A percentile compares a stretch with the other conserved stretches of the same genome.
Conservation (phyloP, 2,797 vertebrate genomes). For the Mergus octosetaceus region DNA sequence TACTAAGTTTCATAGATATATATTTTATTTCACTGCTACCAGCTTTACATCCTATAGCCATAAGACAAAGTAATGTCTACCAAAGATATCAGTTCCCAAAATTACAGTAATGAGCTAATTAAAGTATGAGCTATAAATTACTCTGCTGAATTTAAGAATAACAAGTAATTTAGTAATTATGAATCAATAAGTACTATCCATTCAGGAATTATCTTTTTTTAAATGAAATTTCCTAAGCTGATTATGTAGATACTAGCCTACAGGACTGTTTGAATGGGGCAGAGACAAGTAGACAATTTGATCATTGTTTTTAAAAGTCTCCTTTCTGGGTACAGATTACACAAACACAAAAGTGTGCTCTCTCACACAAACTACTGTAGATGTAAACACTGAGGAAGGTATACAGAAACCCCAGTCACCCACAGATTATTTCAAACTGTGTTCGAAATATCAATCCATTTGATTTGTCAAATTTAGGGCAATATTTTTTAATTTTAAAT, state of each 20-base stretch:
- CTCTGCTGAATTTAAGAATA: background rate
- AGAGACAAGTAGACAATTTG: background rate
- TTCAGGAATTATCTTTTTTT: background rate
- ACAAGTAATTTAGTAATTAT: background rate
- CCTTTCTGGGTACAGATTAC: background rate
- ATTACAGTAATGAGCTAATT: background rate
- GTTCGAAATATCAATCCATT: background rate
- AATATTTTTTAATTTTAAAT: background rate
- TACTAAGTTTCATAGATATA: too few relatives aligned
- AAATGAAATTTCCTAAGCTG: background rate
- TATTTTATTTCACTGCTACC: background rate
- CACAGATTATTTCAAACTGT: background rate
- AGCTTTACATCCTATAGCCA: background rate
- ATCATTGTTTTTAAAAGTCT: background rate
- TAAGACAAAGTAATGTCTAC: background rate
- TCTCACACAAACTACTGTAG: background rate
- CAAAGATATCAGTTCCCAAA: background rate
- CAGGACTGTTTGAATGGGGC: background rate
- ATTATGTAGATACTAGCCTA: background rate
- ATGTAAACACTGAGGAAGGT: background rate
- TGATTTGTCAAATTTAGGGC: background rate
- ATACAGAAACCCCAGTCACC: background rate
- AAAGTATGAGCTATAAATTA: rapidly evolving
- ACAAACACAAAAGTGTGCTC: background rate
- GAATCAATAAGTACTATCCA: background rate